Evolutionary conservation across 2,113 vertebrate species (phyloP), one percentile per base, ranked within the genome.

Genomic region (Proterorhinus semilunaris): DNA sequence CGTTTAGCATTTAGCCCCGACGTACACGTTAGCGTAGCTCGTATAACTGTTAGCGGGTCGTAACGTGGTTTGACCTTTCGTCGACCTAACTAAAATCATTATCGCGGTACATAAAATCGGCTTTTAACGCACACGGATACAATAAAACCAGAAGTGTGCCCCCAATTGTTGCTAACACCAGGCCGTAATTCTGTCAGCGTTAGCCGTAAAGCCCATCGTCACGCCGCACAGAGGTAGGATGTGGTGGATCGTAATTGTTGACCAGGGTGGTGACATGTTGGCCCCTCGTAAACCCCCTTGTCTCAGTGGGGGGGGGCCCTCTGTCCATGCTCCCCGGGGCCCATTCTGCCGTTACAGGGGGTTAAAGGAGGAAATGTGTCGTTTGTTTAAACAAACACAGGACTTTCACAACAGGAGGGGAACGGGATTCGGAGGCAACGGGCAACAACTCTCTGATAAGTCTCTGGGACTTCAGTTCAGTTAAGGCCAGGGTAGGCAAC

Each of bases 51-150:
- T 58, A 42, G 55, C 55, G 10, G 4, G 21, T 58, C 55, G 55
- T 58, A 58, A 36, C 27, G 55, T 42, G 55, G 27, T 15, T 42
- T 58, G 55, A 11, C 55, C 55, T 58, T 58, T 42, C 27, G 27
- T 58, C 27, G 55, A 58, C 55, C 43, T 58, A 58, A 42, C 55
- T 58, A 58, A 58, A 58, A 58, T 58, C 55, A 42, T 58, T 58
- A 42, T 15, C 27, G 55, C 8, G 27, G 55, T 58, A 7, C 36
- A 58, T 42, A 42, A 13, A 58, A 58, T 58, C 27, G 36, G 55
- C 27, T 15, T 36, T 42, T 58, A 58, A 58, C 55, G 55, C 27
- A 8, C 27, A 6, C 27, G 13, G 11, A 4, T 12, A 42, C 55
- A 42, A 58, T 58, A 58, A 36, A 42, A 58, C 27, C 21, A 12